Percentiles rank a stretch among this genome's conserved stretches.
phyloP scores from a whole-genome alignment of 2,888 invertebrate species.

The Lobophora halterata region DNA sequence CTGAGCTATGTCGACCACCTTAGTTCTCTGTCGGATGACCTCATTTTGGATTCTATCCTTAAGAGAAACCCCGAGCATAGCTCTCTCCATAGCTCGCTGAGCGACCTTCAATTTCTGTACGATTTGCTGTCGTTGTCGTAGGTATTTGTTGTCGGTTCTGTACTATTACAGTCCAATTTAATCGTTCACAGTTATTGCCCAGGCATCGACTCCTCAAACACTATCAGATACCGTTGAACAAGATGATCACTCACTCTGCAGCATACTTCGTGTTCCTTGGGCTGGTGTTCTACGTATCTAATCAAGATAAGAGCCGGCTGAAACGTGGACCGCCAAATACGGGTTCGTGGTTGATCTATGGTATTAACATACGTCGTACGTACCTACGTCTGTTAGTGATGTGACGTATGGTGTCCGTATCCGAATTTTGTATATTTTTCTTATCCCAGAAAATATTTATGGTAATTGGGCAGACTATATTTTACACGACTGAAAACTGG shows the following conservation, averaged over 20 bases:
- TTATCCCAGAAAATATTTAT: too few species aligned
- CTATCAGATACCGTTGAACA: slow-evolving; percentile 84
- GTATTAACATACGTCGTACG: not conserved
- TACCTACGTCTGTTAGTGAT: not conserved
- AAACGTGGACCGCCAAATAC: slow-evolving; percentile 81
- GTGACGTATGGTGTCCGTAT: not conserved
- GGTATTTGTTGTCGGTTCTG: not conserved
- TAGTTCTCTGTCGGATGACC: too few species aligned
- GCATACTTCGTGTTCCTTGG: slow-evolving; percentile 84
- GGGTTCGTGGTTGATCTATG: slow-evolving; percentile 60
- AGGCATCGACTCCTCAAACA: slow-evolving; percentile 67
- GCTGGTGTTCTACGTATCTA: slow-evolving; percentile 82
- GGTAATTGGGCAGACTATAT: too few species aligned
- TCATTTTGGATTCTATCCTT: too few species aligned
- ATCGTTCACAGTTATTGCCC: slow-evolving; percentile 50
- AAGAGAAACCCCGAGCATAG: too few species aligned
- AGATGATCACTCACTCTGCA: slow-evolving; percentile 85
- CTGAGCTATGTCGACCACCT: too few species aligned
- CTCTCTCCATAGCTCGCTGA: too few species aligned
- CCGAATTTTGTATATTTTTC: too few species aligned
- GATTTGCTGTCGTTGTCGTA: not conserved
- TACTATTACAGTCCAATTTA: slow-evolving; percentile 4
- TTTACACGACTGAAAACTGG: too few species aligned
- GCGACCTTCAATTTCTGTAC: too few species aligned
- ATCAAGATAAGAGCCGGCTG: slow-evolving; percentile 79